phyloP scores from a whole-genome alignment of 2,888 invertebrate species.

The Laspeyria flexula region DNA sequence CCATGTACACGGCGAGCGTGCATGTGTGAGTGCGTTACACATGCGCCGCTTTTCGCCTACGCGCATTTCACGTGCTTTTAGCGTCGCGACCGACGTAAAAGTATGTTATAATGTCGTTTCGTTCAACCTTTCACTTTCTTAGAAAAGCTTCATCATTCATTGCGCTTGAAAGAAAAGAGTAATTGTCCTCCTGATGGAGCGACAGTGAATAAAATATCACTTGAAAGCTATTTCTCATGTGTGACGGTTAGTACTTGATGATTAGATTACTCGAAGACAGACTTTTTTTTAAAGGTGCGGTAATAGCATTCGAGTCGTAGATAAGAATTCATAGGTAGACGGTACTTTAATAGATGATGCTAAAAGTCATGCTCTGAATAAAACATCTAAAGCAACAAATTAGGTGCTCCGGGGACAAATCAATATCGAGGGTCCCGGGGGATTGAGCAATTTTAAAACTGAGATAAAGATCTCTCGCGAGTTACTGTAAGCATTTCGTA shows the following conservation, averaged over 20 bases:
- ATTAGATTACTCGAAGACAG: constrained; percentile 28
- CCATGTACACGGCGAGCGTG: constrained; percentile 18
- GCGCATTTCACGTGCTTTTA: constrained; percentile 77
- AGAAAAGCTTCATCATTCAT: constrained; percentile 64
- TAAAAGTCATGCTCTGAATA: constrained; percentile 70
- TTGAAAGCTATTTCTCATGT: constrained; percentile 45
- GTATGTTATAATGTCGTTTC: constrained; percentile 73
- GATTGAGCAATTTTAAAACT: constrained; percentile 85
- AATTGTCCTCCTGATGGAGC: constrained; percentile 60
- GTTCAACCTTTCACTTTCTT: constrained; percentile 74
- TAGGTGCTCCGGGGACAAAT: constrained; percentile 79
- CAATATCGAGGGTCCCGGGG: constrained; percentile 76
- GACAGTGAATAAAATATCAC: constrained; percentile 67
- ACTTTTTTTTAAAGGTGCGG: constrained; percentile 19
- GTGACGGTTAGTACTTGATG: constrained; percentile 35
- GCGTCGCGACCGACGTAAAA: constrained; percentile 65
- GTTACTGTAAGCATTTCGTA: constrained; percentile 81
- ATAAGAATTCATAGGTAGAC: constrained; percentile 19
- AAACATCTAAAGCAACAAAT: constrained; percentile 77
- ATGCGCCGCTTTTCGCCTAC: constrained; percentile 44
- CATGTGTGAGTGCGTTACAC: constrained; percentile 24
- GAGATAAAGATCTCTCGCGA: constrained; percentile 82
- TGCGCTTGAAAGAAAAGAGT: constrained; percentile 65
- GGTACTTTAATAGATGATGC: constrained; percentile 50
- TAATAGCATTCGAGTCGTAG: constrained; percentile 19